Base-by-base conservation (phyloP, 2,888 invertebrate genomes). In the Lepidocyrtoides sp. region DNA sequence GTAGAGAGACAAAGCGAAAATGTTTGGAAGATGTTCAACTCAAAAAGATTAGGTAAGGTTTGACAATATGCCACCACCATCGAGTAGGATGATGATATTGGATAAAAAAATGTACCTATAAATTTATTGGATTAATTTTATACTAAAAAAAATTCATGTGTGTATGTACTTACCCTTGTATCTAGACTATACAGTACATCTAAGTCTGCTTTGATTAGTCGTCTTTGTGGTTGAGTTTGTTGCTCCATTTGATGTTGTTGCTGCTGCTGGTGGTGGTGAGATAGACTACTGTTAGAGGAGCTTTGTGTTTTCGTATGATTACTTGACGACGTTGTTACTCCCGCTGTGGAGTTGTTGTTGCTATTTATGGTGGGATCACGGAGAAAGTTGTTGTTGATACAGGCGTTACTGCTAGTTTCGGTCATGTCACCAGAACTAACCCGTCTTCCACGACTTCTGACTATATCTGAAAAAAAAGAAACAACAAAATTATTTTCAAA, bases 201-300 rank as follows among this genome's bases (percentile, higher is more conserved):
- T 86, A 94, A 93, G 90, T 94, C 94, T 66, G 93, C 93, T 69
- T 93, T 94, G 90, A 94, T 94, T 66, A 94, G 91, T 92, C 94
- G 88, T 91, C 94, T 92, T 86, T 93, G 94, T 12, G 93, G 93
- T 44, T 90, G 90, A 83, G 92, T 63, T 44, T 72, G 92, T 26
- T 89, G 89, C 23, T 90, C 90, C 89, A 89, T 89, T 66, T 90
- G 57, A 17, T 84, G 85, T 14, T 60, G 57, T 29, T 84, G 85
- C 23, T 60, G 81, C 7, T 69, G 48, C n/a, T n/a, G 57, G 17
- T 84, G 85, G 12, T 60, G 63, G 10, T 51, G 75, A n/a, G 84
- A 51, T 29, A 69, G 51, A 84, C 84, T 23, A 63, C 63, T 63
- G 14, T 3, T 48, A 10, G 54, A 29, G 36, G 81, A 82, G 57